phyloP scores from a whole-genome alignment of 2,113 vertebrate species.

The Notothenia coriiceps region DNA sequence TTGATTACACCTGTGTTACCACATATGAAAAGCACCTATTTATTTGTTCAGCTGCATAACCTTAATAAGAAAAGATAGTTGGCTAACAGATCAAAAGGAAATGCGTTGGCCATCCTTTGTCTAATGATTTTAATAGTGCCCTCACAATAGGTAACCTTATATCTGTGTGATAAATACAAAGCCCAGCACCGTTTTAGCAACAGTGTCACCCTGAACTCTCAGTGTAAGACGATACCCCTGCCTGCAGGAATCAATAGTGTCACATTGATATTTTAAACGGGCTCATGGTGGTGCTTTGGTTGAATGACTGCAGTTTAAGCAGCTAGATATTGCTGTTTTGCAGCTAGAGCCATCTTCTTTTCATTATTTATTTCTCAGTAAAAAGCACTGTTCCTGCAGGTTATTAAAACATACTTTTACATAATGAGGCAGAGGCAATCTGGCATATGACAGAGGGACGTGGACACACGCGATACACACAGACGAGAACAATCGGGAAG shows the following conservation, averaged over 20 bases:
- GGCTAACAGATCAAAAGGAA: background rate
- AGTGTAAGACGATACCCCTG: conserved; percentile 14
- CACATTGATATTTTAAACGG: background rate
- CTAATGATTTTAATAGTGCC: background rate
- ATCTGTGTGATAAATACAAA: background rate
- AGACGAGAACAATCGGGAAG: background rate
- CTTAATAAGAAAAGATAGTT: background rate
- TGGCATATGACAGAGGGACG: conserved; percentile 6
- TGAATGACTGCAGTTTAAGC: background rate
- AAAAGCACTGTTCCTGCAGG: conserved; percentile 10
- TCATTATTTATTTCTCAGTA: background rate
- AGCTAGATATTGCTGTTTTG: background rate
- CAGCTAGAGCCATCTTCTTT: background rate
- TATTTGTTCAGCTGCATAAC: background rate
- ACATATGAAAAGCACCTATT: too few relatives aligned
- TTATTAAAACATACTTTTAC: conserved; percentile 29
- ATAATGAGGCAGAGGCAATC: conserved; percentile 27
- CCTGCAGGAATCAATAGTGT: conserved; percentile 19
- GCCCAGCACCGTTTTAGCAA: background rate
- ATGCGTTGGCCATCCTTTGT: background rate
- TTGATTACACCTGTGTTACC: too few relatives aligned
- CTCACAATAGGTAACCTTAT: background rate
- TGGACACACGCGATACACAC: conserved; percentile 1
- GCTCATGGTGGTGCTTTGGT: background rate
- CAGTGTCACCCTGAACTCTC: background rate